These are phyloP conservation scores for Coleophora flavipennella DNA, from an alignment of 2,888 invertebrate genomes.

Conservation along the genomic window DNA sequence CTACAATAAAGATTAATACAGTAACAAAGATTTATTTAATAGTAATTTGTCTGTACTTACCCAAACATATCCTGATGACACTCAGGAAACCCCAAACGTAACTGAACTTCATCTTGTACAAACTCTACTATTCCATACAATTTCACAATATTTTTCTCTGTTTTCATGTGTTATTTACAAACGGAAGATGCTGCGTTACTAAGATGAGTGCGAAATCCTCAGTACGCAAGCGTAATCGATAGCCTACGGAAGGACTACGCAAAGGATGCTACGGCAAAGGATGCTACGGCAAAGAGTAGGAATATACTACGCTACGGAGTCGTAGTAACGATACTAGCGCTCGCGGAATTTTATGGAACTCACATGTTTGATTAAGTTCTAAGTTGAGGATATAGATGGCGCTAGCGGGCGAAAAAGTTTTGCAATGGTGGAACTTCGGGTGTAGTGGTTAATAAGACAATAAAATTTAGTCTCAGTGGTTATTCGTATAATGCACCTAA, in stretches of 20 bases:
- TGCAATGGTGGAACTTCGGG: too few species aligned
- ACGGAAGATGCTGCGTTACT: slow-evolving; percentile 20
- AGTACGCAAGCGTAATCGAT: slow-evolving; percentile 61
- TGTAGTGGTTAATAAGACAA: too few species aligned
- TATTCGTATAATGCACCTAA: too few species aligned
- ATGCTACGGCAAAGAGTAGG: slow-evolving; percentile 7
- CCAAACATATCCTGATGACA: slow-evolving; percentile 32
- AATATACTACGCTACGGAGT: slow-evolving; percentile 3
- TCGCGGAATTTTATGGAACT: slow-evolving; percentile 1
- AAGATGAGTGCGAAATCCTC: slow-evolving; percentile 14
- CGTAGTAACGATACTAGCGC: slow-evolving; percentile 2
- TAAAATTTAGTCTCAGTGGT: too few species aligned
- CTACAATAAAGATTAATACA: too few species aligned
- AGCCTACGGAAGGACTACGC: slow-evolving; percentile 16
- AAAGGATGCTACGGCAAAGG: slow-evolving; percentile 10
- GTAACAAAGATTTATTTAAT: too few species aligned
- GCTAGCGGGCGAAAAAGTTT: too few species aligned
- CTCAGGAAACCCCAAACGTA: slow-evolving; percentile 13
- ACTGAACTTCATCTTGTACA: too few species aligned
- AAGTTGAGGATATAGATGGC: too few species aligned
- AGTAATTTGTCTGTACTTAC: slow-evolving; percentile 33
- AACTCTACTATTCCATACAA: background rate
- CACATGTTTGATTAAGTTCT: too few species aligned
- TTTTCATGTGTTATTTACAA: slow-evolving; percentile 30
- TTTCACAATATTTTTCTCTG: background rate